Evolutionary conservation across 2,888 invertebrate genomes (phyloP).

Genomic region (Magallana nippona): DNA sequence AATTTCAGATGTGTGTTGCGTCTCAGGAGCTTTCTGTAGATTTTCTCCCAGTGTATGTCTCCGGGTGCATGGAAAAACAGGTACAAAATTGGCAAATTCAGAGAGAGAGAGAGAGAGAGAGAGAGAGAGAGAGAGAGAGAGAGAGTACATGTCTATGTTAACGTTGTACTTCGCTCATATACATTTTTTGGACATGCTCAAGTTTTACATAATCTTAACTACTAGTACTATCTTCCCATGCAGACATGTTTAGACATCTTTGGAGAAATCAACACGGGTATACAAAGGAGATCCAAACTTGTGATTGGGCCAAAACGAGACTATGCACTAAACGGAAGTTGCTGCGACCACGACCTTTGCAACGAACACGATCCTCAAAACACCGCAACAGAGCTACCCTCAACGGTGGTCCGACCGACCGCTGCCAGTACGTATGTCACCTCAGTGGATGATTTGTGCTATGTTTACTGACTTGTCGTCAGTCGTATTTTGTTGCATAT

Average conservation of each 20-base stretch:
- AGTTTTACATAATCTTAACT: neutral
- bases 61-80: conserved; percentile 36
- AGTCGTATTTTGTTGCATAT: too few species aligned
- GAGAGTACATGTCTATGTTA: too few species aligned
- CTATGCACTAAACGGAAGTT: conserved; percentile 39
- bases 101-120: too few species aligned
- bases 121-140: too few species aligned
- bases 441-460: too few species aligned
- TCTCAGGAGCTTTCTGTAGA: conserved; percentile 37
- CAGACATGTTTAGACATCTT: conserved; percentile 38
- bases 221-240: neutral
- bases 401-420: neutral
- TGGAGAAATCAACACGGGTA: conserved; percentile 32
- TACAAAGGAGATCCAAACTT: neutral
- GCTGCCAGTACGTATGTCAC: conserved; percentile 1
- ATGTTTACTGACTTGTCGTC: too few species aligned
- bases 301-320: conserved; percentile 21
- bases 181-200: too few species aligned
- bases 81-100: neutral
- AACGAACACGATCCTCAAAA: conserved; percentile 35
- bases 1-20: conserved; percentile 37
- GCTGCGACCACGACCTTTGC: conserved; percentile 35
- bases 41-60: conserved; percentile 36
- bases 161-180: too few species aligned
- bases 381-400: conserved; percentile 22